These are phyloP conservation scores for Apodemia hepburni DNA, from an alignment of 2,888 invertebrate genomes.

Conservation along the genomic window DNA sequence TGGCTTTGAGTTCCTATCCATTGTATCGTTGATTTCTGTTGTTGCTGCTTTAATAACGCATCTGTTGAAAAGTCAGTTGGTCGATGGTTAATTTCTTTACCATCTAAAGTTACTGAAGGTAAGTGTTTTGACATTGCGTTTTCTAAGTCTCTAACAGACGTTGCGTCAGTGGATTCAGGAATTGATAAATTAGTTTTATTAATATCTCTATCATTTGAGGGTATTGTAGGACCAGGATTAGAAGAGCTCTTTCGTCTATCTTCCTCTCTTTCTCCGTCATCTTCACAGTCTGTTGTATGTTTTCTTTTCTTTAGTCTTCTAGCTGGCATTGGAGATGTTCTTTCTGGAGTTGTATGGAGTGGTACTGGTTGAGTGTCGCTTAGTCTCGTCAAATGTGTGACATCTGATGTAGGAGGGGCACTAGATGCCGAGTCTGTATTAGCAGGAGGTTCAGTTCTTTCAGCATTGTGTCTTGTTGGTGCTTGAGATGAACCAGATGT, in stretches of 20 bases:
- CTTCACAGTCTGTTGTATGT: slow-evolving; percentile 66
- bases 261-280: slow-evolving; percentile 66
- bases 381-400: slow-evolving; percentile 67
- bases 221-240: slow-evolving; percentile 61
- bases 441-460: slow-evolving; percentile 62
- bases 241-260: slow-evolving; percentile 68
- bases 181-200: slow-evolving; percentile 61
- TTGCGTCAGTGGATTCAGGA: slow-evolving; percentile 66
- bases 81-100: slow-evolving; percentile 80
- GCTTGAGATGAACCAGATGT: slow-evolving; percentile 69
- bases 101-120: slow-evolving; percentile 78
- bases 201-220: slow-evolving; percentile 66
- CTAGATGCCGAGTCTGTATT: slow-evolving; percentile 61
- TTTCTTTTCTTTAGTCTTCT: slow-evolving; percentile 80
- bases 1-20: slow-evolving; percentile 94
- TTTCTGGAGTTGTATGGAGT: slow-evolving; percentile 59
- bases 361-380: slow-evolving; percentile 66
- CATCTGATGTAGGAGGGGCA: slow-evolving; percentile 67
- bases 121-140: slow-evolving; percentile 98
- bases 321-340: slow-evolving; percentile 81
- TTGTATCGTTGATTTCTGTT: slow-evolving; percentile 90
- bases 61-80: slow-evolving; percentile 94
- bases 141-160: slow-evolving; percentile 94
- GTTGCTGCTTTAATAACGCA: slow-evolving; percentile 89
- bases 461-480: slow-evolving; percentile 57